phyloP scores from a whole-genome alignment of 2,113 vertebrate genomes.

The Hippocampus mohnikei region DNA sequence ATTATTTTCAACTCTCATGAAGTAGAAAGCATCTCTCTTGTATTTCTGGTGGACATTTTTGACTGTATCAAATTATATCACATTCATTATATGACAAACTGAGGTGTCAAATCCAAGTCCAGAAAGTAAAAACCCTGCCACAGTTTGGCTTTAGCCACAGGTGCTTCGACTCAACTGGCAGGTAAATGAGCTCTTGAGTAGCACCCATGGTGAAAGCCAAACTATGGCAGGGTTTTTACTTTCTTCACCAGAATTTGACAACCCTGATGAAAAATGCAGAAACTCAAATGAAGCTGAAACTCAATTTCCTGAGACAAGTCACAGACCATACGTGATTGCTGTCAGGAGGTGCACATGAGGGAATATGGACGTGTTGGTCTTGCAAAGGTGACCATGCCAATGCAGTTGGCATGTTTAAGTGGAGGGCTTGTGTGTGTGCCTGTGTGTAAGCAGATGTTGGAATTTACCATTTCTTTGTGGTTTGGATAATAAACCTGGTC shows the following conservation, averaged over 20 bases:
- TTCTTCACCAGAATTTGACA: too few species aligned
- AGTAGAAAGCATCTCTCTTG: not conserved
- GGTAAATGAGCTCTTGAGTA: too few species aligned
- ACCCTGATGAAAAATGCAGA: not conserved
- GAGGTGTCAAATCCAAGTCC: too few species aligned
- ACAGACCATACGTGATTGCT: slow-evolving; percentile 8
- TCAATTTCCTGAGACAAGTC: slow-evolving; percentile 6
- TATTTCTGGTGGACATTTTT: not conserved
- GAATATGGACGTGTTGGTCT: slow-evolving; percentile 41
- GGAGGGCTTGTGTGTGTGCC: not conserved
- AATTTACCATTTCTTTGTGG: slow-evolving; percentile 89
- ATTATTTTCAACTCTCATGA: slow-evolving; percentile 1
- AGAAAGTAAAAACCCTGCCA: too few species aligned
- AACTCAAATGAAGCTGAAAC: slow-evolving; percentile 15
- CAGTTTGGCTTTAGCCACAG: too few species aligned
- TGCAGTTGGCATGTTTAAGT: slow-evolving; percentile 12
- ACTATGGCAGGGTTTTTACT: too few species aligned
- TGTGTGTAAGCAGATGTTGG: slow-evolving; percentile 10
- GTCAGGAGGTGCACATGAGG: slow-evolving; percentile 23
- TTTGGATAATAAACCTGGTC: slow-evolving; percentile 91
- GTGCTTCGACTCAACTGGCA: too few species aligned
- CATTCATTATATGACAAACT: too few species aligned
- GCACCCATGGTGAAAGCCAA: too few species aligned
- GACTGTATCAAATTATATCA: not conserved
- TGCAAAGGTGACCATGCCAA: not conserved